Evolutionary conservation across 2,113 vertebrate genomes (phyloP).

Genomic region (Camelus dromedarius): DNA sequence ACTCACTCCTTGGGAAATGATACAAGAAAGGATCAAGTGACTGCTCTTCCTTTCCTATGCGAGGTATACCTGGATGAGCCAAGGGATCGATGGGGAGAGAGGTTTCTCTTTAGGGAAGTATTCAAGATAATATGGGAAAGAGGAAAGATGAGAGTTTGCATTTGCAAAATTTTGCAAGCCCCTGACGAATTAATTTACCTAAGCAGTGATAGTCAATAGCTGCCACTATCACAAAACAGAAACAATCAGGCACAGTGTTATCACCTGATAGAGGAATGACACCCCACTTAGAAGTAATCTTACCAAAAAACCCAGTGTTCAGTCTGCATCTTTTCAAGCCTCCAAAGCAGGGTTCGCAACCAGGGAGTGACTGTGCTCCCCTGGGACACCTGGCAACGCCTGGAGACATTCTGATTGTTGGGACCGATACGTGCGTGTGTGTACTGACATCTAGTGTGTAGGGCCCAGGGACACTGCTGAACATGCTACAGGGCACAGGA

Average conservation of each 20-base stretch:
- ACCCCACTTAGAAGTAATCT: background rate
- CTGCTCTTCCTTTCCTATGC: background rate
- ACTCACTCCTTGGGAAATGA: background rate
- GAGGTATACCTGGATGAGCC: too few relatives aligned
- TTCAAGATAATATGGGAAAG: background rate
- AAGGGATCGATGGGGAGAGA: too few relatives aligned
- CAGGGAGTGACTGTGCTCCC: background rate
- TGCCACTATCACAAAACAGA: background rate
- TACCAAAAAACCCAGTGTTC: background rate
- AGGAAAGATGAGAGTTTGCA: background rate
- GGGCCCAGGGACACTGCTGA: background rate
- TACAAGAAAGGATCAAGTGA: background rate
- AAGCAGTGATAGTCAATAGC: background rate
- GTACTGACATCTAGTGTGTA: background rate
- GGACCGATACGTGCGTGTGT: too few relatives aligned
- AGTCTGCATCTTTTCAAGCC: background rate
- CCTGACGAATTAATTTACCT: background rate
- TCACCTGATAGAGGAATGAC: too few relatives aligned
- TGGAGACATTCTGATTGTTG: background rate
- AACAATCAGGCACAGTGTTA: background rate
- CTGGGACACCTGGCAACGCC: rapidly evolving
- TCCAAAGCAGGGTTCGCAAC: background rate
- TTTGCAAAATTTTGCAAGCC: background rate
- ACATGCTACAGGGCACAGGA: background rate
- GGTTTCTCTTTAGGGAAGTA: background rate